phyloP scores from a whole-genome alignment of 2,888 invertebrate species.

The Heterodera filipjevi region DNA sequence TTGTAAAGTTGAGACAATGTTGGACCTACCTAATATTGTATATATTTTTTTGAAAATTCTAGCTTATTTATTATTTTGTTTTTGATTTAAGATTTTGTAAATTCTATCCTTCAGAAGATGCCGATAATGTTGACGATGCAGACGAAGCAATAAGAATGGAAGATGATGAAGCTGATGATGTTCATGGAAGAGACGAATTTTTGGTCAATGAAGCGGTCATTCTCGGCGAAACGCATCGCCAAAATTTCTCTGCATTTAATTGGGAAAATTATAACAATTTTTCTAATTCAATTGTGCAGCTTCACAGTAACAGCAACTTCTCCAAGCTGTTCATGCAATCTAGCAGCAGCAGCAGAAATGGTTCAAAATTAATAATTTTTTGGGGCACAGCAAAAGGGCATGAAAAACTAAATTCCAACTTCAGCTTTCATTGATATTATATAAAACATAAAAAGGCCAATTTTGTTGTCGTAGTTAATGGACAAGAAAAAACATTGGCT shows the following conservation, averaged over 20 bases:
- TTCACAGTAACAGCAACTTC: neutral
- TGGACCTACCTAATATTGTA: too few species aligned
- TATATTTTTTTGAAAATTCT: too few species aligned
- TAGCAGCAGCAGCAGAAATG: neutral
- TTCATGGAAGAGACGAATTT: neutral
- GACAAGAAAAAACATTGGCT: too few species aligned
- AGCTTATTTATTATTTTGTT: too few species aligned
- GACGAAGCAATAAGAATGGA: neutral
- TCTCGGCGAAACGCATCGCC: neutral
- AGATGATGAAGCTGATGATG: neutral
- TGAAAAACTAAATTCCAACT: neutral
- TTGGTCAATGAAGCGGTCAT: slow-evolving; percentile 14
- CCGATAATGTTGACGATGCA: neutral
- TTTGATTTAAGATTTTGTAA: too few species aligned
- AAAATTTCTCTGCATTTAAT: neutral
- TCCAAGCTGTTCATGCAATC: neutral
- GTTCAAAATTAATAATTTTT: neutral
- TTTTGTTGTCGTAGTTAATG: too few species aligned
- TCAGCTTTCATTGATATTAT: too few species aligned
- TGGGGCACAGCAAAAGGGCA: too few species aligned
- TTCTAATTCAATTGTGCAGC: neutral
- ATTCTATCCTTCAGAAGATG: neutral
- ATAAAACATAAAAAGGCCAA: too few species aligned
- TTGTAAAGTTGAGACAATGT: too few species aligned
- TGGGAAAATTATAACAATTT: neutral